These are phyloP conservation scores for Panopea generosa DNA, from an alignment of 2,888 invertebrate genomes.

Conservation along the genomic window DNA sequence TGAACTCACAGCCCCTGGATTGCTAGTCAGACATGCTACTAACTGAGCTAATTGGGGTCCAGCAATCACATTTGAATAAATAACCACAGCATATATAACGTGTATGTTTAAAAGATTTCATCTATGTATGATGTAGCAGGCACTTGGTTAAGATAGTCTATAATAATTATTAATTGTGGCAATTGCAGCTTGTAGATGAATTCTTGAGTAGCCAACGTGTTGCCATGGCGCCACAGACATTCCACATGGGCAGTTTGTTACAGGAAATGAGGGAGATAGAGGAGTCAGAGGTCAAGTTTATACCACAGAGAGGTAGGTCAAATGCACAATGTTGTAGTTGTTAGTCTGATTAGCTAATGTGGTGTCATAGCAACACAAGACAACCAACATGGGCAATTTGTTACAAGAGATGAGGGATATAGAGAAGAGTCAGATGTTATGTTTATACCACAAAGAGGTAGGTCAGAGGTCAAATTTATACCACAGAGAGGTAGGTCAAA, in stretches of 20 bases:
- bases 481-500: neutral
- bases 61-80: too few species aligned
- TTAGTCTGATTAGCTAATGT: constrained; percentile 89
- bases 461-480: neutral
- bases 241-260: constrained; percentile 94
- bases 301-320: constrained; percentile 79
- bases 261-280: constrained; percentile 94
- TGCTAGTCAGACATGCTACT: too few species aligned
- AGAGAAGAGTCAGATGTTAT: constrained; percentile 85
- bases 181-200: constrained; percentile 91
- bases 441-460: constrained; percentile 69
- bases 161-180: too few species aligned
- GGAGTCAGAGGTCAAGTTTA: constrained; percentile 80
- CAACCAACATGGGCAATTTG: constrained; percentile 95
- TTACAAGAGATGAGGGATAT: constrained; percentile 94
- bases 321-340: constrained; percentile 89
- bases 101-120: too few species aligned
- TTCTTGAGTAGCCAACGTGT: constrained; percentile 89
- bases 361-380: constrained; percentile 88
- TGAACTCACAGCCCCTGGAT: too few species aligned
- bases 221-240: constrained; percentile 89
- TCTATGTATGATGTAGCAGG: too few species aligned
- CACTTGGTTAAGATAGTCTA: too few species aligned
- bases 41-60: too few species aligned
- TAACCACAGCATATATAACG: too few species aligned